Conservation (phyloP, 1,140 invertebrate genomes). For the Callitettix versicolor region DNA sequence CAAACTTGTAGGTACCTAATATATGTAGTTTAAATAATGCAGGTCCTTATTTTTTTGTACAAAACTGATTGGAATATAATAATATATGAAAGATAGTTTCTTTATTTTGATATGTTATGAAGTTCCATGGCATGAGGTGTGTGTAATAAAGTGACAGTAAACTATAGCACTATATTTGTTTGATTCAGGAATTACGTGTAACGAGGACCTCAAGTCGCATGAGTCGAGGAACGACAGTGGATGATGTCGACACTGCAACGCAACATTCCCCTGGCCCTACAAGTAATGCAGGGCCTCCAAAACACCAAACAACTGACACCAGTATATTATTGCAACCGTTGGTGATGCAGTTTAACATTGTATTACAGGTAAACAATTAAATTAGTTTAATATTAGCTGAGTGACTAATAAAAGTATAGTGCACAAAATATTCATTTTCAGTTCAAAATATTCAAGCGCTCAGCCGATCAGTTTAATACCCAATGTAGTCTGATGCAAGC, state of each 20-base stretch:
- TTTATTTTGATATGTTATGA: no score
- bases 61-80: background rate
- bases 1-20: no score
- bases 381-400: background rate
- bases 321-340: slow-evolving; percentile 47
- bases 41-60: no score
- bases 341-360: slow-evolving; percentile 62
- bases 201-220: slow-evolving; percentile 64
- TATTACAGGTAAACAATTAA: slow-evolving; percentile 24
- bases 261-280: slow-evolving; percentile 45
- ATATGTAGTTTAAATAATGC: no score
- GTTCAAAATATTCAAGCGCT: no score
- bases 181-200: slow-evolving; percentile 60
- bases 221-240: slow-evolving; percentile 44
- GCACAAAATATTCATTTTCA: no score
- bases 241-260: slow-evolving; percentile 39
- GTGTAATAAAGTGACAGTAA: no score
- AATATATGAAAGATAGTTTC: slow-evolving; percentile 5
- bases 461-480: no score
- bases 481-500: no score
- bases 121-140: no score
- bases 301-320: slow-evolving; percentile 24
- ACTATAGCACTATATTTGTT: no score
- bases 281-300: slow-evolving; percentile 28
- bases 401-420: no score